A percentile compares a stretch with the other conserved stretches of the same genome.
phyloP scores from a whole-genome alignment of 2,888 invertebrate species.

The Ectobius pallidus region DNA sequence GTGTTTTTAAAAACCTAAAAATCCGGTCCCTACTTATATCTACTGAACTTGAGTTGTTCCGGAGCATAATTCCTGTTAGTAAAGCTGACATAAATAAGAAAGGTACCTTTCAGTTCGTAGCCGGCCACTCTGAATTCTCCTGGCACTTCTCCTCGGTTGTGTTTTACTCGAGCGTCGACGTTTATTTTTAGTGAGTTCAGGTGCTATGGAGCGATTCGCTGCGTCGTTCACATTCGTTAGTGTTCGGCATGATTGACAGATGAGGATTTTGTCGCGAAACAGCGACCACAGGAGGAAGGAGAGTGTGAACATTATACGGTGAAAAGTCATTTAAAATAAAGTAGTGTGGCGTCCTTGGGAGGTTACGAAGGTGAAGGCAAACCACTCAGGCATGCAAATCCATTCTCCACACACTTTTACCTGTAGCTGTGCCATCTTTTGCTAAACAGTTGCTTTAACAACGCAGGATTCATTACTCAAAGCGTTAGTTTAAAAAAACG shows the following conservation, averaged over 20 bases:
- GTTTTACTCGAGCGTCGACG: constrained; percentile 52
- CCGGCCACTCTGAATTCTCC: constrained; percentile 63
- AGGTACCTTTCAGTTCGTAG: constrained; percentile 53
- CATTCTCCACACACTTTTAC: too few species aligned
- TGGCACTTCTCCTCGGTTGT: constrained; percentile 57
- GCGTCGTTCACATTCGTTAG: constrained; percentile 8
- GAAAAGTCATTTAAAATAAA: too few species aligned
- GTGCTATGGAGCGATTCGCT: background rate
- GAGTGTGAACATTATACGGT: background rate
- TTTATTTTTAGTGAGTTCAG: constrained; percentile 46
- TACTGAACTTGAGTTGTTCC: too few species aligned
- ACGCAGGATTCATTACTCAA: background rate
- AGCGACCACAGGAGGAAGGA: constrained; percentile 12
- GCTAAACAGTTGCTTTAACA: background rate
- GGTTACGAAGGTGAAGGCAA: too few species aligned
- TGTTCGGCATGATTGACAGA: constrained; percentile 5
- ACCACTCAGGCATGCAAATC: too few species aligned
- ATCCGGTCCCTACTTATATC: too few species aligned
- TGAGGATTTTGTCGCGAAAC: constrained; percentile 22
- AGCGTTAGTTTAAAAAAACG: background rate
- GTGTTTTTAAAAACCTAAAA: too few species aligned
- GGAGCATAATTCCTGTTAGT: too few species aligned
- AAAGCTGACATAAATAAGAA: too few species aligned
- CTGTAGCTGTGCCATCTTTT: background rate
- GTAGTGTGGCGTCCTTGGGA: too few species aligned